phyloP scores from a whole-genome alignment of 92 coral and sea anemone genomes.

The Porites rus region DNA sequence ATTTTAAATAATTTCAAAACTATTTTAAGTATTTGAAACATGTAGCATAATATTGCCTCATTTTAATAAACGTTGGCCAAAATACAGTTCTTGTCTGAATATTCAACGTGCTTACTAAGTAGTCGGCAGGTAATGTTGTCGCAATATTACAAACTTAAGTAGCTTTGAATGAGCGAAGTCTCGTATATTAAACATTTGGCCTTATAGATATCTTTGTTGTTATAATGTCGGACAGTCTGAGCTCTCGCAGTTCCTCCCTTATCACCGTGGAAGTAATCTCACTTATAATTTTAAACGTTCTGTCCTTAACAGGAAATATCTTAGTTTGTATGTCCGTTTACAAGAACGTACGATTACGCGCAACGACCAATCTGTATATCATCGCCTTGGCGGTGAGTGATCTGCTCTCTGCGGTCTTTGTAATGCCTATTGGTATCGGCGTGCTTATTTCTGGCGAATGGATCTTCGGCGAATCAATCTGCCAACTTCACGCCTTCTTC shows the following conservation, averaged over 20 bases:
- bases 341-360: constrained; percentile 7
- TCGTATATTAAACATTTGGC: background rate
- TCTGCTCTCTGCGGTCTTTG: background rate
- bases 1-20: no score
- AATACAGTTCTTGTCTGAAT: no score
- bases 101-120: no score
- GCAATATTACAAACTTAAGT: no score
- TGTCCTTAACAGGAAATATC: constrained; percentile 14
- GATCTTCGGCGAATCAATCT: constrained; percentile 5
- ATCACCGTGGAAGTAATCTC: constrained; percentile 2
- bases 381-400: constrained; percentile 27
- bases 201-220: background rate
- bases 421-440: constrained; percentile 9
- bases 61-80: no score
- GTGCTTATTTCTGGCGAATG: background rate
- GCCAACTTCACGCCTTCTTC: constrained; percentile 28
- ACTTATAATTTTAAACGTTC: constrained; percentile 1
- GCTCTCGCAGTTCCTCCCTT: constrained; percentile 1
- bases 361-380: constrained; percentile 34
- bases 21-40: no score
- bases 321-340: constrained; percentile 22
- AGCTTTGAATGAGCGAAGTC: no score
- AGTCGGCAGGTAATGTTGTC: no score
- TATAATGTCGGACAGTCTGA: background rate
- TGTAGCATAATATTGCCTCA: no score